A percentile compares a stretch with the other conserved stretches of the same genome.
These are phyloP conservation scores for Pseudorhombus dupliciocellatus DNA, from an alignment of 2,113 vertebrate species.

Conservation along the genomic window DNA sequence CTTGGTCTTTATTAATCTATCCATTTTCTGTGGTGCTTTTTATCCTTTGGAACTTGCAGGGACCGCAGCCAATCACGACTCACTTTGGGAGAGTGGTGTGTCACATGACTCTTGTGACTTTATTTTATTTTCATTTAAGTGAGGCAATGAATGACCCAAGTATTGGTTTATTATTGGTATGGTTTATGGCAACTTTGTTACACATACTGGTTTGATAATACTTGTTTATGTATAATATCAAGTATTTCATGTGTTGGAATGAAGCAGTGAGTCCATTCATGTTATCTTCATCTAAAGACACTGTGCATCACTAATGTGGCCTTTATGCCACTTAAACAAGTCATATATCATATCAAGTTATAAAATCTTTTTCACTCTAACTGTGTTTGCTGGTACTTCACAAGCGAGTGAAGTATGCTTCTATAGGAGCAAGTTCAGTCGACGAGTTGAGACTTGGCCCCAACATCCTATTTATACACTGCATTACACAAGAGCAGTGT, in stretches of 20 bases:
- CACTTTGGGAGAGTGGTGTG: neutral
- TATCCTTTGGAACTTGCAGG: neutral
- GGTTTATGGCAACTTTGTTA: neutral
- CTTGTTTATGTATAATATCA: neutral
- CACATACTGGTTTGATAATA: neutral
- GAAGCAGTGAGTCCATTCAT: neutral
- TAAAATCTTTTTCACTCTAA: neutral
- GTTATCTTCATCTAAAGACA: neutral
- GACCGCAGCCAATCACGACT: neutral
- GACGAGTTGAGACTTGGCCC: neutral
- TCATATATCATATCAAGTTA: neutral
- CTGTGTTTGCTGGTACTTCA: neutral
- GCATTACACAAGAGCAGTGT: conserved; percentile 15
- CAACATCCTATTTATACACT: conserved; percentile 21
- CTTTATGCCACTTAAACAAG: too few species aligned
- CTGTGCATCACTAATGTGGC: neutral
- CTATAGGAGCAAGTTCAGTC: conserved; percentile 2
- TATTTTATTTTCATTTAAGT: neutral
- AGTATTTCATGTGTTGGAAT: neutral
- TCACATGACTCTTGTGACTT: neutral
- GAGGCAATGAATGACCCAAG: neutral
- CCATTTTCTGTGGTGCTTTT: neutral
- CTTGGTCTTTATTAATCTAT: neutral
- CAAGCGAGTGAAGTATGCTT: neutral
- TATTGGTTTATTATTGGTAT: neutral